Percentiles rank a stretch among this genome's conserved stretches.
These are phyloP conservation scores for Caenorhabditis plicata DNA, from an alignment of 2,888 invertebrate species.

Conservation along the genomic window DNA sequence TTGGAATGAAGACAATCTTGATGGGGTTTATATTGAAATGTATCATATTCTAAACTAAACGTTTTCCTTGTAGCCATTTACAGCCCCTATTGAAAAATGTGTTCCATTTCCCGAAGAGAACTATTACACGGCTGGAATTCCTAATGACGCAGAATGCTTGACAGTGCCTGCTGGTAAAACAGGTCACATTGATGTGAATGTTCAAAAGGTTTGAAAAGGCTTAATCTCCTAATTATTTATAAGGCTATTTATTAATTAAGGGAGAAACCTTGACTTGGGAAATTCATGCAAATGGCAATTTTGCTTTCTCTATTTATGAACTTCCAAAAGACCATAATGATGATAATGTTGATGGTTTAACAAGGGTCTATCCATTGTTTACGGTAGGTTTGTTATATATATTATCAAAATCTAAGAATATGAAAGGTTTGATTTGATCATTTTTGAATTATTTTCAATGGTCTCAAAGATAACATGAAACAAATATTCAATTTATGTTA, in stretches of 20 bases:
- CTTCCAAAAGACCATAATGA: slow-evolving; percentile 33
- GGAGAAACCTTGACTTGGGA: slow-evolving; percentile 51
- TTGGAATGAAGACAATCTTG: slow-evolving; percentile 58
- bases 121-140: slow-evolving; percentile 49
- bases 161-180: slow-evolving; percentile 54
- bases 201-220: slow-evolving; percentile 36
- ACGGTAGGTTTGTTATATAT: slow-evolving; percentile 37
- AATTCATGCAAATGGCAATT: slow-evolving; percentile 59
- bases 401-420: not conserved
- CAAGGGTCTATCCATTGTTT: slow-evolving; percentile 58
- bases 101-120: slow-evolving; percentile 46
- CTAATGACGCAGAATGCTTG: slow-evolving; percentile 32
- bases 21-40: slow-evolving; percentile 12
- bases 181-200: slow-evolving; percentile 45
- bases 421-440: too few relatives aligned
- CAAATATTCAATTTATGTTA: too few relatives aligned
- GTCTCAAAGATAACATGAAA: too few relatives aligned
- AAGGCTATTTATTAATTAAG: slow-evolving; percentile 20
- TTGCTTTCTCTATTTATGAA: slow-evolving; percentile 58
- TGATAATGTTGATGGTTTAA: slow-evolving; percentile 34
- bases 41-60: slow-evolving; percentile 4
- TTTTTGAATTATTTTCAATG: too few relatives aligned
- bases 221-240: not conserved
- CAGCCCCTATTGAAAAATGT: slow-evolving; percentile 50
- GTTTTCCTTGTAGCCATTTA: slow-evolving; percentile 41